Conservation (phyloP, 2,113 vertebrate species). For the Pomatorhinus ruficollis region DNA sequence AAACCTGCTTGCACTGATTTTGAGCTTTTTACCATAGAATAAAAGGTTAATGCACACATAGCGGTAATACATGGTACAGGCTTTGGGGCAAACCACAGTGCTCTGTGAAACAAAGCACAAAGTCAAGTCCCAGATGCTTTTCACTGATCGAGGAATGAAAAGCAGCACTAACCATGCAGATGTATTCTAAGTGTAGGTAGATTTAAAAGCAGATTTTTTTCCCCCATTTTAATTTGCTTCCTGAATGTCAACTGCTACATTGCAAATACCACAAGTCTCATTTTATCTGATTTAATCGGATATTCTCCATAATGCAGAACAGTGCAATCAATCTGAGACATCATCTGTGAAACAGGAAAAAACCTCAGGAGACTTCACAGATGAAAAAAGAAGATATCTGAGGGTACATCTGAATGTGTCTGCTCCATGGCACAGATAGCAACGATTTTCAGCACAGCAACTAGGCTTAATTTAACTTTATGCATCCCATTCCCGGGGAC, state of each 20-base stretch:
- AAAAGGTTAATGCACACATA: not conserved
- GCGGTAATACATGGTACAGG: not conserved
- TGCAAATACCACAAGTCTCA: not conserved
- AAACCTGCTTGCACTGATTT: not conserved
- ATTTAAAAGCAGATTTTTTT: not conserved
- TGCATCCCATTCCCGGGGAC: not conserved
- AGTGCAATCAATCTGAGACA: not conserved
- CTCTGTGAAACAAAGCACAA: not conserved
- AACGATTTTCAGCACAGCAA: not conserved
- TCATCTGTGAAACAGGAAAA: not conserved
- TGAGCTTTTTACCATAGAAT: not conserved
- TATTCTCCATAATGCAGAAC: not conserved
- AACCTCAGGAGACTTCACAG: not conserved
- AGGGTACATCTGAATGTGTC: not conserved
- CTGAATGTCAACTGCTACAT: not conserved
- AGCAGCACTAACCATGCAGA: not conserved
- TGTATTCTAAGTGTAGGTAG: not conserved
- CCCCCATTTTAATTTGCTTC: not conserved
- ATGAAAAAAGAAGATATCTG: not conserved
- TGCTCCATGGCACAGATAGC: not conserved
- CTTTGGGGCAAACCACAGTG: not conserved
- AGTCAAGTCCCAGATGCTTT: not conserved
- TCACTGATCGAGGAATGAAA: not conserved
- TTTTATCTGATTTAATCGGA: not conserved
- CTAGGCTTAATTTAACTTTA: not conserved